phyloP scores from a whole-genome alignment of 2,113 vertebrate species.

The Mirounga angustirostris region DNA sequence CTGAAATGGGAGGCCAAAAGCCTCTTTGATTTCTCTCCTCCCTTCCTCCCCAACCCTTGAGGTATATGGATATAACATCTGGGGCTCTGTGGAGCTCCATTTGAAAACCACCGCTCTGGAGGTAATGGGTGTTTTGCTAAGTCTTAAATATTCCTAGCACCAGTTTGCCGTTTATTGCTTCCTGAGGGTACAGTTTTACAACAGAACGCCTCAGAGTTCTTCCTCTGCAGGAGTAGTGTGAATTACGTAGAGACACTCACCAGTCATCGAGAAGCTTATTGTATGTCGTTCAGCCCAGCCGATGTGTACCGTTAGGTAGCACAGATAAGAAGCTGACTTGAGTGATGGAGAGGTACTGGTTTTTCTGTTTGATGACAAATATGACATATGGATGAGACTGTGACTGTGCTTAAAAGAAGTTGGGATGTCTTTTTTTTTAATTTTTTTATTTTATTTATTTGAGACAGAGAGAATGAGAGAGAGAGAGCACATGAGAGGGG shows the following conservation, averaged over 20 bases:
- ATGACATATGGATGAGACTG: background rate
- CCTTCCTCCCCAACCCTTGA: background rate
- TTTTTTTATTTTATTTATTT: too few species aligned
- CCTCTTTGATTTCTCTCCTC: background rate
- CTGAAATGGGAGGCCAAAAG: background rate
- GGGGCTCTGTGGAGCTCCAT: background rate
- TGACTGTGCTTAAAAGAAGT: background rate
- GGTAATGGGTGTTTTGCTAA: background rate
- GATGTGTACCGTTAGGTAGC: accelerated
- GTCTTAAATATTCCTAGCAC: conserved; percentile 12
- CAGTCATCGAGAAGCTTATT: background rate
- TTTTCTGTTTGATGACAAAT: background rate
- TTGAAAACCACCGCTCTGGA: conserved; percentile 36
- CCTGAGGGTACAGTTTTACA: background rate
- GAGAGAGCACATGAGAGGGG: too few species aligned
- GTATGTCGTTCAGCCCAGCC: background rate
- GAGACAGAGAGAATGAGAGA: too few species aligned
- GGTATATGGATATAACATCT: background rate
- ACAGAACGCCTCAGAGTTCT: background rate
- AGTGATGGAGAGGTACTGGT: background rate
- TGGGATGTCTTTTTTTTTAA: background rate
- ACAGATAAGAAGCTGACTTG: background rate
- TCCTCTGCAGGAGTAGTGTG: background rate
- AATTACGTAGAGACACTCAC: background rate
- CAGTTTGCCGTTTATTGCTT: conserved; percentile 50